These are phyloP conservation scores for Zelleria hepariella DNA, from an alignment of 2,888 invertebrate genomes.

Conservation along the genomic window DNA sequence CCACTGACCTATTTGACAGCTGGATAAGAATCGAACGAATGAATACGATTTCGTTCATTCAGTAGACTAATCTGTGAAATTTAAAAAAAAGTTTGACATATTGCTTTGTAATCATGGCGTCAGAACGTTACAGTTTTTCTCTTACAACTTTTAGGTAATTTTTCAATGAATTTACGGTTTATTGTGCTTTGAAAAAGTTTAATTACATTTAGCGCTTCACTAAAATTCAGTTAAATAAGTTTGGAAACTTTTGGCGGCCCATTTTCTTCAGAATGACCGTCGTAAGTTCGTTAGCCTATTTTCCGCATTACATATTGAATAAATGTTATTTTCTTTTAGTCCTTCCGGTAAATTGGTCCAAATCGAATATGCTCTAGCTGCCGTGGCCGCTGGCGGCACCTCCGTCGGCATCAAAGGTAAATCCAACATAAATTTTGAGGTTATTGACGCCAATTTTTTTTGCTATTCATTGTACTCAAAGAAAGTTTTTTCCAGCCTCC, in stretches of 20 bases:
- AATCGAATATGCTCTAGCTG: slow-evolving; percentile 99
- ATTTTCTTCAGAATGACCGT: not conserved
- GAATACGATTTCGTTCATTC: not conserved
- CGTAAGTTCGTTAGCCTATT: slow-evolving; percentile 1
- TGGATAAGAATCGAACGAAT: no score
- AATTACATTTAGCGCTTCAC: slow-evolving; percentile 15
- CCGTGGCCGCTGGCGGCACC: slow-evolving; percentile 98
- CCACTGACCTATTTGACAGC: no score
- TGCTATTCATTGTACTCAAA: slow-evolving; percentile 1
- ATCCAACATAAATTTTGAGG: slow-evolving; percentile 9
- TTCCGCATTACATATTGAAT: slow-evolving; percentile 10
- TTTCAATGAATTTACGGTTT: slow-evolving; percentile 26
- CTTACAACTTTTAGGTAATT: slow-evolving; percentile 80
- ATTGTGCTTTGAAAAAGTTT: slow-evolving; percentile 21
- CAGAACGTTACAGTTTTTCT: slow-evolving; percentile 97
- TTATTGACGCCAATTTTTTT: slow-evolving; percentile 8
- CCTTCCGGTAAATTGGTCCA: slow-evolving; percentile 99
- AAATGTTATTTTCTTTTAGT: slow-evolving; percentile 70
- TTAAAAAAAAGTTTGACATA: slow-evolving; percentile 22
- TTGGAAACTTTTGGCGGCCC: slow-evolving; percentile 12
- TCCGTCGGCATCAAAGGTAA: slow-evolving; percentile 98
- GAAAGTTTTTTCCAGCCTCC: slow-evolving; percentile 75
- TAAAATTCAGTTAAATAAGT: not conserved
- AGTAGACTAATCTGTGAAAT: not conserved
- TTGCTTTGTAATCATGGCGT: slow-evolving; percentile 86